phyloP scores from a whole-genome alignment of 2,888 invertebrate species.

The Standfussiana lucernea region DNA sequence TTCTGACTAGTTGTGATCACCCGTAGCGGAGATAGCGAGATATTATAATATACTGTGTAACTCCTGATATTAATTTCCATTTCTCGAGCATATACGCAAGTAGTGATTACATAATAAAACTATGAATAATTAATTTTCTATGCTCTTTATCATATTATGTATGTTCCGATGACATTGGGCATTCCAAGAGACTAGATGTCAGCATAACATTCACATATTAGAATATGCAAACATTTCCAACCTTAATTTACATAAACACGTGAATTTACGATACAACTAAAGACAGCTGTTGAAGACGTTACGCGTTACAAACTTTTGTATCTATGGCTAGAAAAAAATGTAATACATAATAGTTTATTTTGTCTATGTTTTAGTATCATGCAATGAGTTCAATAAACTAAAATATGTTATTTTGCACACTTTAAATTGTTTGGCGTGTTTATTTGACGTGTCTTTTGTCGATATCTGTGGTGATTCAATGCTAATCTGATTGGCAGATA shows the following conservation, averaged over 20 bases:
- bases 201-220: constrained; percentile 11
- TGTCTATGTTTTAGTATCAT: constrained; percentile 32
- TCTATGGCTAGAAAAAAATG: constrained; percentile 22
- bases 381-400: constrained; percentile 56
- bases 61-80: not conserved
- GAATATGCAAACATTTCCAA: constrained; percentile 31
- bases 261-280: constrained; percentile 44
- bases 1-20: not conserved
- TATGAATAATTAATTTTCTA: not conserved
- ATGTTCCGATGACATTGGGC: constrained; percentile 9
- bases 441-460: not conserved
- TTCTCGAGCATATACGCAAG: not conserved
- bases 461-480: constrained; percentile 8
- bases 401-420: constrained; percentile 8
- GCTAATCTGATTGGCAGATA: constrained; percentile 13
- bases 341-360: constrained; percentile 21
- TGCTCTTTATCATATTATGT: not conserved
- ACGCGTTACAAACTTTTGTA: constrained; percentile 14
- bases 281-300: constrained; percentile 45
- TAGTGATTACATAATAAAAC: not conserved
- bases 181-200: not conserved
- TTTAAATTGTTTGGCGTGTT: constrained; percentile 1
- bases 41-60: too few species aligned
- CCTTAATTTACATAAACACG: constrained; percentile 41
- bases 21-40: not conserved